phyloP scores from a whole-genome alignment of 2,113 vertebrate genomes.

The Uria aalge region DNA sequence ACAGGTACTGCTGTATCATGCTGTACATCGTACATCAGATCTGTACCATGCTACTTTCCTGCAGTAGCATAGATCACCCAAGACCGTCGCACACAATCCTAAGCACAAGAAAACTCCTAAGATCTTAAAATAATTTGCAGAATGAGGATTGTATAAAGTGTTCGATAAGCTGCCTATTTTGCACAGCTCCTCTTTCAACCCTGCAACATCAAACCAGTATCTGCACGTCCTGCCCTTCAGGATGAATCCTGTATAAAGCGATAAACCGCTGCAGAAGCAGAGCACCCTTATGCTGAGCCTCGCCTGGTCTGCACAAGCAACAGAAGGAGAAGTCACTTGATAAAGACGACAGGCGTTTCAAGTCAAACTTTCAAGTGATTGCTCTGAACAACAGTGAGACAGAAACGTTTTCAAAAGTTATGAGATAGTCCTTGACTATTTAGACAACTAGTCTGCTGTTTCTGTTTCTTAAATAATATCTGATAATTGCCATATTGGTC shows the following conservation, averaged over 20 bases:
- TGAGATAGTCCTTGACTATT: not conserved
- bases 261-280: not conserved
- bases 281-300: not conserved
- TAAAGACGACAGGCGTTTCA: too few relatives aligned
- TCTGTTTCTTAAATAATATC: not conserved
- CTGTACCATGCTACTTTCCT: rapidly evolving
- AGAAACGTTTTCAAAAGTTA: not conserved
- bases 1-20: too few relatives aligned
- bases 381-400: not conserved
- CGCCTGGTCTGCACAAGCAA: not conserved
- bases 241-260: not conserved
- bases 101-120: not conserved
- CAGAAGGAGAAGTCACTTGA: not conserved
- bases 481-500: not conserved
- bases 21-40: too few relatives aligned
- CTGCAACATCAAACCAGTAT: not conserved
- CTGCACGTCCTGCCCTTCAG: not conserved
- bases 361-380: not conserved
- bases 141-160: not conserved
- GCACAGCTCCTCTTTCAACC: not conserved
- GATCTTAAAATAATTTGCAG: not conserved
- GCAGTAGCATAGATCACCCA: not conserved
- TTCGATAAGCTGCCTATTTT: not conserved
- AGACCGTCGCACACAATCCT: not conserved
- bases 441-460: not conserved